Evolutionary conservation across 64 coral and sea anemone species (phyloP), one percentile per base, ranked within the genome.

Genomic region (Dendronephthya gigantea): DNA sequence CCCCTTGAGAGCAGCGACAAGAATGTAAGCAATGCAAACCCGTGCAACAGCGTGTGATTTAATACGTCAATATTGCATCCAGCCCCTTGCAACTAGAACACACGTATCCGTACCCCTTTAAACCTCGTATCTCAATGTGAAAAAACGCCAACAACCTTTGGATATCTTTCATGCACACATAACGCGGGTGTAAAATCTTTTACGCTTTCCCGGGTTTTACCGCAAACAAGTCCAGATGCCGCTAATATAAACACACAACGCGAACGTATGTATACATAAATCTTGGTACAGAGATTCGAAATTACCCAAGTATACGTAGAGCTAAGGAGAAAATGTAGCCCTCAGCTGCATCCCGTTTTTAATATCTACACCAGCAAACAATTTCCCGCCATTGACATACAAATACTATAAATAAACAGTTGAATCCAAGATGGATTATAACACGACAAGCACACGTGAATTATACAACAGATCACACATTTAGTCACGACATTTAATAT

Each of bases 1-100:
- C 55, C 55, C 55, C 55, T 62, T 62, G 55, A 62, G 55, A 62
- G 55, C 55, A 62, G 55, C 55, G 55, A 62, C 55, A 62, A 62
- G 55, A 62, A 62, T 62, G 55, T 62, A 62, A 62, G 55, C 55
- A 62, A 62, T 62, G 55, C 55, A 62, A 22, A 52, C 1, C 13
- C 23, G 50, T n/a, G 55, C 19, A 22, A 19, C 55, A 62, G 55
- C 55, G 55, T 62, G 55, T n/a, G 55, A 62, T 62, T n/a, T 62
- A 62, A 62, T 62, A 62, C 25, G 55, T 62, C 55, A 62, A 22
- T 62, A 62, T n/a, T n/a, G 19, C 19, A 19, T 9, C 55, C 41
- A 45, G 41, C 41, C 41, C 41, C 41, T 45, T n/a, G 55, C 55
- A 62, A 1, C 4, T 27, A 27, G 25, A 7, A 62, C 25, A 62